phyloP scores from a whole-genome alignment of 2,888 invertebrate species.

The Athalia cordata region DNA sequence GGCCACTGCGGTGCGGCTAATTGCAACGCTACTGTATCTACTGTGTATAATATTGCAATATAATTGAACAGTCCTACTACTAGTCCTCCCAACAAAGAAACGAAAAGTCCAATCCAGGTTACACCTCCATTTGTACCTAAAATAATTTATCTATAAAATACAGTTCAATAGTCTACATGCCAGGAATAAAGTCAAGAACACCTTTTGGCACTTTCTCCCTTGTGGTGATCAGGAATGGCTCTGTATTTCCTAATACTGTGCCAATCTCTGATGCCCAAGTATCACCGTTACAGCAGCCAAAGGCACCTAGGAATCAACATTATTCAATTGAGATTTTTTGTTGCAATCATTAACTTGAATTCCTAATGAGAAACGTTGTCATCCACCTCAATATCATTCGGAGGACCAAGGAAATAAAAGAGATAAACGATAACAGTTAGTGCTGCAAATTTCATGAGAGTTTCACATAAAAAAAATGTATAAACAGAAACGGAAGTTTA shows the following conservation, averaged over 20 bases:
- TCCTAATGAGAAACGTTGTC: no score
- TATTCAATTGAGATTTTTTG: background rate
- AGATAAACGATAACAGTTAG: no score
- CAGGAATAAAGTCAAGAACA: background rate
- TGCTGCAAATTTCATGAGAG: background rate
- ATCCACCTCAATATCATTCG: no score
- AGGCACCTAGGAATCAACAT: constrained; percentile 75
- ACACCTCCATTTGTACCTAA: constrained; percentile 92
- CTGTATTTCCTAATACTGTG: constrained; percentile 80
- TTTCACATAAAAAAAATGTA: background rate
- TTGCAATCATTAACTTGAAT: no score
- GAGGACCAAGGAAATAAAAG: no score
- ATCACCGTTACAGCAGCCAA: constrained; percentile 90
- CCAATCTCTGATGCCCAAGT: constrained; percentile 95
- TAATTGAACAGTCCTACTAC: constrained; percentile 85
- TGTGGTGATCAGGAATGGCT: constrained; percentile 86
- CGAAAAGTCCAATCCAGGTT: constrained; percentile 78
- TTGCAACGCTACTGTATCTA: constrained; percentile 77
- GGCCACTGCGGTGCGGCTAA: constrained; percentile 87
- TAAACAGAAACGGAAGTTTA: background rate
- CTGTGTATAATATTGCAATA: constrained; percentile 79
- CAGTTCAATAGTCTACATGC: background rate
- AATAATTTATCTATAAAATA: constrained; percentile 20
- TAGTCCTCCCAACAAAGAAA: constrained; percentile 81
- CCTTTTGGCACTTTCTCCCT: constrained; percentile 85